Evolutionary conservation across 2,888 invertebrate species (phyloP).

Genomic region (Dromius quadrimaculatus): DNA sequence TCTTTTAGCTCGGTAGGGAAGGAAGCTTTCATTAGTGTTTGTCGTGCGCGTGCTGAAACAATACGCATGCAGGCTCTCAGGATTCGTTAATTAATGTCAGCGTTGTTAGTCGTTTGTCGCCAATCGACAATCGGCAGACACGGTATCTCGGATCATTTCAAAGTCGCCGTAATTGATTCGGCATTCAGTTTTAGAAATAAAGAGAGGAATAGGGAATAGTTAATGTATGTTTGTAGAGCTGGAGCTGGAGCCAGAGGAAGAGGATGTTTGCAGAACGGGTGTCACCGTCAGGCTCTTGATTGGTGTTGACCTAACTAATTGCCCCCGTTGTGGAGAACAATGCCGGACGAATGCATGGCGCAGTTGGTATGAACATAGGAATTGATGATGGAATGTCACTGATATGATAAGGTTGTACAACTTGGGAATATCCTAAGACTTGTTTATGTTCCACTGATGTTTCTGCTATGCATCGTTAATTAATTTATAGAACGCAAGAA

Average conservation of each 20-base stretch:
- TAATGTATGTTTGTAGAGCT: conserved; percentile 44
- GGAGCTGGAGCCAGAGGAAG: not conserved
- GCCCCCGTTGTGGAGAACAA: conserved; percentile 42
- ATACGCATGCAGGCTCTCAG: conserved; percentile 35
- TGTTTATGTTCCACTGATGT: too few relatives aligned
- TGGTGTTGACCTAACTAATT: conserved; percentile 50
- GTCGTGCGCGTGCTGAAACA: conserved; percentile 30
- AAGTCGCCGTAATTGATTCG: conserved; percentile 24
- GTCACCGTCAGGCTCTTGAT: conserved; percentile 48
- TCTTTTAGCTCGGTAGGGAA: conserved; percentile 20
- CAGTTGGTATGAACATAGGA: conserved; percentile 8
- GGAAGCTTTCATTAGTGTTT: conserved; percentile 15
- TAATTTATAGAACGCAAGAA: too few relatives aligned
- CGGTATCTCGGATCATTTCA: conserved; percentile 17
- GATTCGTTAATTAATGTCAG: conserved; percentile 45
- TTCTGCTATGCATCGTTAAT: too few relatives aligned
- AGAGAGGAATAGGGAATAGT: conserved; percentile 42
- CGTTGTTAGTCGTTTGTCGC: conserved; percentile 37
- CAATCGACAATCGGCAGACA: not conserved
- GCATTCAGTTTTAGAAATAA: conserved; percentile 42
- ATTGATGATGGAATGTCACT: conserved; percentile 15
- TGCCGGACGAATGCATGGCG: conserved; percentile 37
- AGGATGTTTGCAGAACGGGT: conserved; percentile 43
- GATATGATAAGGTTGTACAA: conserved; percentile 32
- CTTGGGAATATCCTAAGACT: conserved; percentile 9